These are phyloP conservation scores for Chromis chromis DNA, from an alignment of 2,797 vertebrate species.

Conservation along the genomic window DNA sequence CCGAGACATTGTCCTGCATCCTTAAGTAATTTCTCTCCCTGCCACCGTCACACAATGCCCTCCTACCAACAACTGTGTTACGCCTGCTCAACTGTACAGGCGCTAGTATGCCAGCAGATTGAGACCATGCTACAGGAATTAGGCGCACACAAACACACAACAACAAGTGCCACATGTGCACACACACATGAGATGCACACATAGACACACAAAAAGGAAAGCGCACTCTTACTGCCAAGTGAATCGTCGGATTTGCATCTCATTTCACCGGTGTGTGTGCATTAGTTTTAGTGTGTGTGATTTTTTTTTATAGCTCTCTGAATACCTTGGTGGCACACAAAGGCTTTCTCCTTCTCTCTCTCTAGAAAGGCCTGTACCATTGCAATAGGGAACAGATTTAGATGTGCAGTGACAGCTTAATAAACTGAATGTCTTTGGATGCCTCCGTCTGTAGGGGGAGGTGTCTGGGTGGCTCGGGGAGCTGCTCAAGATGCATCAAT, in stretches of 20 bases:
- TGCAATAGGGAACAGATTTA: conserved; percentile 97
- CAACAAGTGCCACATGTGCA: conserved; percentile 41
- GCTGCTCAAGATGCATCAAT: conserved; percentile 79
- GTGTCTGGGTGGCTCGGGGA: conserved; percentile 71
- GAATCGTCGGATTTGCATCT: conserved; percentile 97
- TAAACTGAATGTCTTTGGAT: conserved; percentile 89
- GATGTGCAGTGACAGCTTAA: conserved; percentile 97
- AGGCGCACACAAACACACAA: conserved; percentile 81
- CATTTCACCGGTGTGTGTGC: conserved; percentile 86
- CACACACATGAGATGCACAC: conserved; percentile 66
- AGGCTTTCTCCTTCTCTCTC: conserved; percentile 77
- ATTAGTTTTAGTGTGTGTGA: conserved; percentile 73
- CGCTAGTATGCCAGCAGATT: conserved; percentile 90
- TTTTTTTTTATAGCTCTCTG: conserved; percentile 79
- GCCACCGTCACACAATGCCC: conserved; percentile 90
- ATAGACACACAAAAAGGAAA: conserved; percentile 69
- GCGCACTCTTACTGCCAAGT: conserved; percentile 87
- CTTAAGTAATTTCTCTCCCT: conserved; percentile 92
- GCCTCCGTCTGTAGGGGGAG: conserved; percentile 78
- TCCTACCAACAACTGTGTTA: conserved; percentile 96
- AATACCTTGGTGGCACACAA: conserved; percentile 92
- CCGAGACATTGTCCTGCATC: conserved; percentile 86
- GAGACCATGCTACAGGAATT: conserved; percentile 90
- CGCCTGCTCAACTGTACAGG: conserved; percentile 91
- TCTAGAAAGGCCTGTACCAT: conserved; percentile 85